Evolutionary conservation across 2,113 vertebrate species (phyloP).

Genomic region (Xenus cinereus): DNA sequence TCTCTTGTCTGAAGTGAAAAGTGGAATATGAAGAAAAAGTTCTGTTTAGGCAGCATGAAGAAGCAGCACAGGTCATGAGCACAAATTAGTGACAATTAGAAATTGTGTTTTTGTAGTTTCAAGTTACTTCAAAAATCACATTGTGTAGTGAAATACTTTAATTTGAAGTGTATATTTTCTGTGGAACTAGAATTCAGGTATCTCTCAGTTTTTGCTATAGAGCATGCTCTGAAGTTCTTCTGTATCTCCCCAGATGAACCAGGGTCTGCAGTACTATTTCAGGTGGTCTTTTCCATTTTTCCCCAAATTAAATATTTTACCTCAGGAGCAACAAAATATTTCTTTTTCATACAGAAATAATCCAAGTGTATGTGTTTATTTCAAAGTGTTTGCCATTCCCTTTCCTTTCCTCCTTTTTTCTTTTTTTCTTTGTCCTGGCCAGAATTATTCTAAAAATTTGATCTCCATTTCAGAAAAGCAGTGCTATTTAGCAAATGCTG

Average conservation of each 20-base stretch:
- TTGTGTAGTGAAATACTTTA: neutral
- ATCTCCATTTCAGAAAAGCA: neutral
- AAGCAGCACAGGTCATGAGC: neutral
- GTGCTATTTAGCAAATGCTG: neutral
- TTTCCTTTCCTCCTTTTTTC: too few species aligned
- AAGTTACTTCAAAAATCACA: neutral
- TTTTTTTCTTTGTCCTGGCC: rapidly evolving
- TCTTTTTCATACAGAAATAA: neutral
- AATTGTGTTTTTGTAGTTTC: neutral
- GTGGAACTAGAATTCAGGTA: neutral
- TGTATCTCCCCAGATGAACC: neutral
- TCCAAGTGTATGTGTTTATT: neutral
- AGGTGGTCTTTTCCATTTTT: neutral
- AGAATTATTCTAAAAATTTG: neutral
- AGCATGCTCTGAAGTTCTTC: neutral
- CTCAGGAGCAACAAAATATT: neutral
- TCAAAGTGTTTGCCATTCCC: neutral
- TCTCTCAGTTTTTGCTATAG: neutral
- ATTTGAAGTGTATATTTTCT: neutral
- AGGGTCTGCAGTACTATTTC: neutral
- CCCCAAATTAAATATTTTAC: neutral
- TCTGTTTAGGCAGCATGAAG: neutral
- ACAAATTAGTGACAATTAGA: neutral
- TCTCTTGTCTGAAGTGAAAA: neutral
- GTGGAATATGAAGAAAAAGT: neutral